Evolutionary conservation across 2,888 invertebrate species (phyloP).

Genomic region (Coecobrya sp.): DNA sequence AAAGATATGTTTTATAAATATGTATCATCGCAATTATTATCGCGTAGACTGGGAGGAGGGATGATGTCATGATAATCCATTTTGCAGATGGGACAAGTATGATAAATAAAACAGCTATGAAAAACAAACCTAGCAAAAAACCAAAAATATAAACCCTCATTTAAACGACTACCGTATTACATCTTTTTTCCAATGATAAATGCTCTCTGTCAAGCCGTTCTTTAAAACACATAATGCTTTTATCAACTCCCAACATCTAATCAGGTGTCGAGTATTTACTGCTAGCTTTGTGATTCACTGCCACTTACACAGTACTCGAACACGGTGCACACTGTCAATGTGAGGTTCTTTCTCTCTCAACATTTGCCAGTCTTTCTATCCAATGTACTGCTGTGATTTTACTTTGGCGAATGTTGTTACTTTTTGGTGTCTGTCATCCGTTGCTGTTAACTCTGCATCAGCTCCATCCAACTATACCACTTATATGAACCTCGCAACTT

Average conservation of each 20-base stretch:
- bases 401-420: conserved; percentile 43
- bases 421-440: conserved; percentile 35
- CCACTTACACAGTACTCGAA: background rate
- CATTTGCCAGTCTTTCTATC: background rate
- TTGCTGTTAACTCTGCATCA: conserved; percentile 10
- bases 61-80: conserved; percentile 44
- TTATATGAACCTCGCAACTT: background rate
- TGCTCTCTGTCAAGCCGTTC: conserved; percentile 29
- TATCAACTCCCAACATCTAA: conserved; percentile 68
- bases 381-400: background rate
- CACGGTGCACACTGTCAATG: background rate
- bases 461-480: background rate
- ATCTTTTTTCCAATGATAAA: conserved; percentile 39
- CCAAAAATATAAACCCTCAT: background rate
- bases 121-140: conserved; percentile 1
- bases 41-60: background rate
- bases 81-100: conserved; percentile 43
- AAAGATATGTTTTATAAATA: conserved; percentile 49
- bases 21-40: conserved; percentile 13
- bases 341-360: background rate
- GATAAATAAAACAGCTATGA: conserved; percentile 18
- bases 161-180: background rate
- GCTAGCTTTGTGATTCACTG: conserved; percentile 21
- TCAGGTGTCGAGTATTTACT: conserved; percentile 71
- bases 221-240: conserved; percentile 64